phyloP scores from a whole-genome alignment of 2,113 vertebrate species.

The Petrocephalus zakoni region DNA sequence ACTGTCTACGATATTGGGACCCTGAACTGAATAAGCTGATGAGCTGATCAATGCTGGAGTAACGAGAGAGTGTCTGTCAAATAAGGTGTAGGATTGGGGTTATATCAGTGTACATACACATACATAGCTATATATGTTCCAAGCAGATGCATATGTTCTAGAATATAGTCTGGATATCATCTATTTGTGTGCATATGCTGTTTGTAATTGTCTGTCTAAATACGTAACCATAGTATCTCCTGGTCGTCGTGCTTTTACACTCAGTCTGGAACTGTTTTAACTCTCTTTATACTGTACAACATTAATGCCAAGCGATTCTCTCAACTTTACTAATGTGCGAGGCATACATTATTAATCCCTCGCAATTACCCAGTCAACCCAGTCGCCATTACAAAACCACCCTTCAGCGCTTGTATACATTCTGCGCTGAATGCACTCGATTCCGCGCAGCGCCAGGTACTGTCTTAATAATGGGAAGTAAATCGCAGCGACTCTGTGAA shows the following conservation, averaged over 20 bases:
- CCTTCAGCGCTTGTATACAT: conserved; percentile 8
- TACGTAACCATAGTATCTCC: background rate
- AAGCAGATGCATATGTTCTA: background rate
- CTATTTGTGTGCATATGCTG: background rate
- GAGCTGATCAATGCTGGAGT: background rate
- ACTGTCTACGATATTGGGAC: background rate
- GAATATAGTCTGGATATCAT: background rate
- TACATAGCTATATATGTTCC: background rate
- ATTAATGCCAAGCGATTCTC: conserved; percentile 51
- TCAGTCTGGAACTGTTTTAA: conserved; percentile 38
- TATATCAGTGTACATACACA: background rate
- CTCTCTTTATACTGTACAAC: conserved; percentile 38
- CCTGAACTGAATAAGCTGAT: background rate
- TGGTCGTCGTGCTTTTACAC: conserved; percentile 17
- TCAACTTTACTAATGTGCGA: conserved; percentile 15
- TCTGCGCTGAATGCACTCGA: conserved; percentile 12
- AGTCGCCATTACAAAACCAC: conserved; percentile 18
- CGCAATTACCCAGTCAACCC: conserved; percentile 55
- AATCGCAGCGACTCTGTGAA: conserved; percentile 54
- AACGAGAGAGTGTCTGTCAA: background rate
- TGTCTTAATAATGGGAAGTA: conserved; percentile 55
- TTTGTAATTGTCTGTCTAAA: background rate
- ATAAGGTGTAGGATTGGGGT: background rate
- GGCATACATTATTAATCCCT: conserved; percentile 35
- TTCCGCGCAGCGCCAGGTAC: conserved; percentile 33